Evolutionary conservation across 2,113 vertebrate genomes (phyloP), one percentile per base, ranked within the genome.

Genomic region (Lophochroa leadbeateri): DNA sequence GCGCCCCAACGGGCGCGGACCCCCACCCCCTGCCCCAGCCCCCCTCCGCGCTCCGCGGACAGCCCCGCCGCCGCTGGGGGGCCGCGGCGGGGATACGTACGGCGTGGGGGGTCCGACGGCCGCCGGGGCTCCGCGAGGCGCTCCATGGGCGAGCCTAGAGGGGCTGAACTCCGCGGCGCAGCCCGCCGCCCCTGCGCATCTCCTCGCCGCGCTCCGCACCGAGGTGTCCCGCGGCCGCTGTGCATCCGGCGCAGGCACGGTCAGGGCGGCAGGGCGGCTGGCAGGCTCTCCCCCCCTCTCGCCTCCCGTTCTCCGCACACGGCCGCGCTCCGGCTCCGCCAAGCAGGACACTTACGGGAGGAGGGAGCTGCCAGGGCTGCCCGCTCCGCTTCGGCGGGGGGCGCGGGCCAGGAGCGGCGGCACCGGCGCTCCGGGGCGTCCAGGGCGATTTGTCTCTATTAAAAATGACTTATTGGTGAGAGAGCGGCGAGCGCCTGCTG

Each of bases 381-480:
- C 96, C 80, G 86, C 91, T 83, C 65, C 86, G 75, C 81, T 92
- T 89, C 87, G 63, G 94, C 72, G 57, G 27, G 80, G 83, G 53
- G 76, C 49, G 90, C 90, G 71, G 86, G 86, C 77, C 77, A 79
- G 79, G 83, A 87, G 77, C 84, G 67, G 95, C 39, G 65, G 46
- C 82, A 77, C 77, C 96, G 82, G 92, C 84, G 77, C 94, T 94
- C 88, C 86, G 74, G 91, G 63, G 94, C 57, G 92, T 91, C 82
- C 95, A 93, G 82, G 78, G 92, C 91, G 87, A 94, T 92, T 94
- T 90, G 82, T 94, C 94, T 97, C 95, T 88, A 92, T 94, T 95
- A 79, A 86, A 93, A 94, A 95, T 81, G 93, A 95, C 94, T 95
- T 92, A 92, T 70, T 76, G 92, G 90, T 37, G 41, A 87, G 88